These are phyloP conservation scores for Osmerus mordax DNA, from an alignment of 2,113 vertebrate genomes.

Conservation along the genomic window DNA sequence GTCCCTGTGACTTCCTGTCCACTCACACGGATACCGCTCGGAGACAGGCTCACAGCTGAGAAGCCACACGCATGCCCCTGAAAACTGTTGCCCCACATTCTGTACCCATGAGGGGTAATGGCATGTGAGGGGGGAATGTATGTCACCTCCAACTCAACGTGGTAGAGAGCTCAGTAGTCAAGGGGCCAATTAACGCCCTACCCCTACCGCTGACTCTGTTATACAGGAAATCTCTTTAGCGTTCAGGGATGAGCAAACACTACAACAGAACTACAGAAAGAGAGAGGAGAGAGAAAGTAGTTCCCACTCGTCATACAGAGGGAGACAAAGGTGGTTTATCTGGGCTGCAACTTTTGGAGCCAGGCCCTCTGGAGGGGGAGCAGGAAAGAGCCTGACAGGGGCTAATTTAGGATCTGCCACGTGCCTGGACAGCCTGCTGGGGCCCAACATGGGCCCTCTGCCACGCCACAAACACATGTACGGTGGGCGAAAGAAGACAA, in stretches of 20 bases:
- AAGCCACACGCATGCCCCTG: slow-evolving; percentile 45
- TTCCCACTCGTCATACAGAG: slow-evolving; percentile 5
- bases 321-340: slow-evolving; percentile 44
- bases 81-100: slow-evolving; percentile 52
- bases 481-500: slow-evolving; percentile 69
- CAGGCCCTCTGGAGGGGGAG: slow-evolving; percentile 50
- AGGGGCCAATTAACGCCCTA: not conserved
- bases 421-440: slow-evolving; percentile 71
- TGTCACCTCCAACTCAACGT: slow-evolving; percentile 58
- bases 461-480: slow-evolving; percentile 69
- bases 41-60: slow-evolving; percentile 55
- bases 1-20: slow-evolving; percentile 36
- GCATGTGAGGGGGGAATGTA: slow-evolving; percentile 53
- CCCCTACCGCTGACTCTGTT: not conserved
- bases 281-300: slow-evolving; percentile 3
- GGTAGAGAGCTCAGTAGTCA: slow-evolving; percentile 2
- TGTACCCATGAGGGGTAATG: slow-evolving; percentile 47
- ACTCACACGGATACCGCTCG: slow-evolving; percentile 25
- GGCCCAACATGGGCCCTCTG: slow-evolving; percentile 69
- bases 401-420: slow-evolving; percentile 74
- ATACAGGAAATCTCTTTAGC: not conserved
- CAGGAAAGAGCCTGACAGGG: slow-evolving; percentile 57
- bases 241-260: no score
- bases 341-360: slow-evolving; percentile 18
- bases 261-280: no score